Evolutionary conservation across 92 coral and sea anemone genomes (phyloP).

Genomic region (Palythoa grandis): DNA sequence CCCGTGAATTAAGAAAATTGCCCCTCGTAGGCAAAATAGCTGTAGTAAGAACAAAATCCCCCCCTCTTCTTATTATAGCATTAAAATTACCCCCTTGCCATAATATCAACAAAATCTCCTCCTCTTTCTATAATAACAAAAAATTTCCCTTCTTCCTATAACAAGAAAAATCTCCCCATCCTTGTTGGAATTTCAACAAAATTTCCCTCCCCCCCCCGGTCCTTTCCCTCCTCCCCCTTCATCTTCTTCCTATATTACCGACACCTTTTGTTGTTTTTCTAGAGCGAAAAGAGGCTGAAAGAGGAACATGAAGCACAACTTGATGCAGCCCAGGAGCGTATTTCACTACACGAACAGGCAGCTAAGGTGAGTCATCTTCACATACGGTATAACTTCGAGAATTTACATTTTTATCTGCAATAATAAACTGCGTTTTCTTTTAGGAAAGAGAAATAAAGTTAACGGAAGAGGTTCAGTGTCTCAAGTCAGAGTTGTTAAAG

Average conservation of each 20-base stretch:
- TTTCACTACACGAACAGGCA: conserved; percentile 19
- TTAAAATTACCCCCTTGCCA: too few species aligned
- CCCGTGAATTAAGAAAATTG: too few species aligned
- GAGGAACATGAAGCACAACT: conserved; percentile 38
- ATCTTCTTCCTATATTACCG: neutral
- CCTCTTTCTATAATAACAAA: too few species aligned
- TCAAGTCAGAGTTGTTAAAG: conserved; percentile 33
- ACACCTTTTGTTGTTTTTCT: neutral
- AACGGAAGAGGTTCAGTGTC: conserved; percentile 29
- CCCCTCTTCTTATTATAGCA: too few species aligned
- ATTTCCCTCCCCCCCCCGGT: too few species aligned
- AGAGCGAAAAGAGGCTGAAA: conserved; percentile 34
- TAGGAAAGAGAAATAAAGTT: conserved; percentile 32
- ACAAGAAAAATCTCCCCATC: too few species aligned
- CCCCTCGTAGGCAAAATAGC: too few species aligned
- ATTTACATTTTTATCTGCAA: neutral
- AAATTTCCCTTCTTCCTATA: too few species aligned
- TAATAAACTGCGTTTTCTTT: neutral
- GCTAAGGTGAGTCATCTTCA: conserved; percentile 11
- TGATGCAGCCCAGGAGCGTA: conserved; percentile 22
- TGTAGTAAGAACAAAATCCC: too few species aligned
- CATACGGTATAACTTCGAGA: neutral
- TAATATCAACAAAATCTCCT: too few species aligned
- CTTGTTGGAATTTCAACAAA: too few species aligned
- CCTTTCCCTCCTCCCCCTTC: too few species aligned